These are phyloP conservation scores for Aporrectodea caliginosa DNA, from an alignment of 1,140 invertebrate genomes.

Conservation along the genomic window DNA sequence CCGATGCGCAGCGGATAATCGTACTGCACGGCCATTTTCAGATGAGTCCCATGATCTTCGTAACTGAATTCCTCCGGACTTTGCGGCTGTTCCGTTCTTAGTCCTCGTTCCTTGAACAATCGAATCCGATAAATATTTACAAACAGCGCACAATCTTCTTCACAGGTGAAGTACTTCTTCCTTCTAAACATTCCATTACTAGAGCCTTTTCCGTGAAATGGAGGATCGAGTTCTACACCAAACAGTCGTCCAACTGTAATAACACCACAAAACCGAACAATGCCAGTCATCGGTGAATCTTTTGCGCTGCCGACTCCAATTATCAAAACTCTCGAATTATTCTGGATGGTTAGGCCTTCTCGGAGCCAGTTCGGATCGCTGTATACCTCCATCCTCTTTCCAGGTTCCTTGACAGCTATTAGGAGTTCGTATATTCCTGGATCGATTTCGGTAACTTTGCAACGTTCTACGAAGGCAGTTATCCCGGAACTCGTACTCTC, in stretches of 20 bases:
- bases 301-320: too few species aligned
- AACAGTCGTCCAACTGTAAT: background rate
- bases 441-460: too few species aligned
- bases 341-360: too few species aligned
- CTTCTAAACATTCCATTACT: background rate
- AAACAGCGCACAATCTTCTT: background rate
- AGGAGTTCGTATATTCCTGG: too few species aligned
- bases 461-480: too few species aligned
- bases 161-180: background rate
- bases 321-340: too few species aligned
- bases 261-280: background rate
- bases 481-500: too few species aligned
- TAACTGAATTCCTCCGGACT: background rate
- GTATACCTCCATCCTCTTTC: too few species aligned
- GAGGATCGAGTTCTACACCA: conserved; percentile 16
- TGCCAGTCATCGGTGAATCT: background rate
- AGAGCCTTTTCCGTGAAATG: background rate
- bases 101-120: background rate
- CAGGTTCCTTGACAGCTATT: too few species aligned
- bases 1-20: conserved; percentile 51
- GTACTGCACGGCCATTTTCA: background rate
- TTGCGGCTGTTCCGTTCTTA: background rate
- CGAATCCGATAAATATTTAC: background rate
- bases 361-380: too few species aligned
- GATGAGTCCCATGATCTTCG: background rate